Conservation (phyloP, 2,888 invertebrate genomes). For the Ceriagrion tenellum region DNA sequence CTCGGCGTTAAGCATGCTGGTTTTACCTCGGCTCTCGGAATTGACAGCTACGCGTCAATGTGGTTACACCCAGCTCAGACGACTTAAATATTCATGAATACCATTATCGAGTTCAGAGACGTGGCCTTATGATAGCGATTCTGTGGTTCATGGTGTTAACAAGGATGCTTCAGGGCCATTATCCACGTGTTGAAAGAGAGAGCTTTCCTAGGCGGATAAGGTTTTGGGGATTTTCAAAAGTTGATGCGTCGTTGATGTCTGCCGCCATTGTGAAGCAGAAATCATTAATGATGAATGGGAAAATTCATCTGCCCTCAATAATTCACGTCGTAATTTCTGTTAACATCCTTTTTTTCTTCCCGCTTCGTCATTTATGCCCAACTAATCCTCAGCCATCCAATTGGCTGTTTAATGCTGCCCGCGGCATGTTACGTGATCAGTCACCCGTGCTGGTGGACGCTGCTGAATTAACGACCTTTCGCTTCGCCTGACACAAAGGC, state of each 20-base stretch:
- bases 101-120: slow-evolving; percentile 5
- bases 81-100: slow-evolving; percentile 54
- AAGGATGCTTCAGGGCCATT: background rate
- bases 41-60: background rate
- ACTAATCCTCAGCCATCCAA: slow-evolving; percentile 2
- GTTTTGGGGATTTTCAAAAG: background rate
- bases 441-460: background rate
- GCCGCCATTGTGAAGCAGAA: background rate
- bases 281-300: background rate
- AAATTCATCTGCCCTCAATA: slow-evolving; percentile 35
- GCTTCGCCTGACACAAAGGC: slow-evolving; percentile 20
- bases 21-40: background rate
- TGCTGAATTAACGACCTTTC: slow-evolving; percentile 42
- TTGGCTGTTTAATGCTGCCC: background rate
- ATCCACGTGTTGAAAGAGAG: background rate
- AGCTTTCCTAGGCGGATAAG: background rate
- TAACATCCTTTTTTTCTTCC: background rate
- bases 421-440: background rate
- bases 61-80: background rate
- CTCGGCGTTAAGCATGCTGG: background rate
- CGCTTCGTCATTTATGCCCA: background rate
- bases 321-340: slow-evolving; percentile 19
- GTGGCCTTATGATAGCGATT: slow-evolving; percentile 33
- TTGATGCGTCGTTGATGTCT: background rate
- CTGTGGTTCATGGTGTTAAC: background rate